A percentile compares a stretch with the other conserved stretches of the same genome.
Conservation (phyloP, 2,888 invertebrate species). For the Alcis repandata region DNA sequence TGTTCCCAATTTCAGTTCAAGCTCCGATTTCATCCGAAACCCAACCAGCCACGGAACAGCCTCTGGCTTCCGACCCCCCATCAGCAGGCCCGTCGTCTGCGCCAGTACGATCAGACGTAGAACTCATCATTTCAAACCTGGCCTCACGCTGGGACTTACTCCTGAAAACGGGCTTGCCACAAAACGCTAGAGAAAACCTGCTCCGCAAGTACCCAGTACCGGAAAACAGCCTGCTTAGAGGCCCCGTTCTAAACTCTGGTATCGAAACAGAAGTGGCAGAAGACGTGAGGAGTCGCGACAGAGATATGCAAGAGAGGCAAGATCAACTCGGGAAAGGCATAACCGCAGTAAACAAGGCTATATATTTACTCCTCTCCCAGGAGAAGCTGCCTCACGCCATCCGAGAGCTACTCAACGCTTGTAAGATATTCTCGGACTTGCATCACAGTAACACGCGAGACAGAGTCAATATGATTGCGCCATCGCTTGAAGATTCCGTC, state of each 20-base stretch:
- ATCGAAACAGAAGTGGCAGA: neutral
- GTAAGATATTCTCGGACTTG: neutral
- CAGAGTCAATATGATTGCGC: neutral
- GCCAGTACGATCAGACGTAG: too few relatives aligned
- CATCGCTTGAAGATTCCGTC: slow-evolving; percentile 2
- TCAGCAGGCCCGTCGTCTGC: too few relatives aligned
- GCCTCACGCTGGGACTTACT: neutral
- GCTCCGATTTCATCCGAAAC: too few relatives aligned
- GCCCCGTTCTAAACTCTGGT: neutral
- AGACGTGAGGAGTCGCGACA: neutral
- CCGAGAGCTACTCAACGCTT: neutral
- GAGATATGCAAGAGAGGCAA: neutral
- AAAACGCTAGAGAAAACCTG: neutral
- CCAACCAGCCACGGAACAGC: too few relatives aligned
- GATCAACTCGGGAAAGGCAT: slow-evolving; percentile 1
- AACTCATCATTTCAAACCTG: neutral
- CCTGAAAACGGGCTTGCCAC: neutral
- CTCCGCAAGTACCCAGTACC: neutral
- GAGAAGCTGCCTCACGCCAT: neutral
- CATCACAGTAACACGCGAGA: neutral
- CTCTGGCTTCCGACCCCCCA: too few relatives aligned
- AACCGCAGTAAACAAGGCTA: neutral
- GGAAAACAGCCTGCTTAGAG: neutral
- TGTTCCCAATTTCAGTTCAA: too few relatives aligned
- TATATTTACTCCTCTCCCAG: neutral